Evolutionary conservation across 1,140 invertebrate genomes (phyloP).

Genomic region (Druon quercuslanigerum): DNA sequence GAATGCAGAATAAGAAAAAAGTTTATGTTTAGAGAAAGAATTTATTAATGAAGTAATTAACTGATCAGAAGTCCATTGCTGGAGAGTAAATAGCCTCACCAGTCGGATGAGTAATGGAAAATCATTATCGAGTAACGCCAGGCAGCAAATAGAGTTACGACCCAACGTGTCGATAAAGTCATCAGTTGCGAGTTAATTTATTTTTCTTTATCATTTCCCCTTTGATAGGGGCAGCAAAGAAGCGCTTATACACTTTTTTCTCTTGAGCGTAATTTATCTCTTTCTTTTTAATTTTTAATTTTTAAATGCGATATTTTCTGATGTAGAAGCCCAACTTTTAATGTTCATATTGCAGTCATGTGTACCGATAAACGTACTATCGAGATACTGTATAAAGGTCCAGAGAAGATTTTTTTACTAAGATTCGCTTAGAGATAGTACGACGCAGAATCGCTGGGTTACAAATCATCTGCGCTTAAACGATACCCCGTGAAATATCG

Average conservation of each 20-base stretch:
- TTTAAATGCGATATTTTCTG: not conserved
- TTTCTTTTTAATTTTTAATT: not conserved
- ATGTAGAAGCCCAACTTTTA: conserved; percentile 1
- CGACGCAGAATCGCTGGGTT: conserved; percentile 1
- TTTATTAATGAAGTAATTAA: too few species aligned
- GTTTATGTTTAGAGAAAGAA: too few species aligned
- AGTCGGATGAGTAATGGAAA: conserved; percentile 16
- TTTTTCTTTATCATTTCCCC: not conserved
- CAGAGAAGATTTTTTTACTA: not conserved
- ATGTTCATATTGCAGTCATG: conserved; percentile 15
- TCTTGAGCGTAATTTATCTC: not conserved
- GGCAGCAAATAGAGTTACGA: conserved; percentile 14
- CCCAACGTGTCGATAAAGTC: not conserved
- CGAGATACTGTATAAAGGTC: conserved; percentile 9
- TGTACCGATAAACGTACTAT: conserved; percentile 17
- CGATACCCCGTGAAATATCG: conserved; percentile 43
- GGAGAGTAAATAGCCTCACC: too few species aligned
- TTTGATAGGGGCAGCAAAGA: not conserved
- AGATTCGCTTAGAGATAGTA: conserved; percentile 2
- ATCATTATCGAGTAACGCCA: not conserved
- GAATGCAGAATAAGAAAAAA: too few species aligned
- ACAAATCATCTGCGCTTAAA: conserved; percentile 46
- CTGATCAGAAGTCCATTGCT: too few species aligned
- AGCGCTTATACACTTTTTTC: not conserved
- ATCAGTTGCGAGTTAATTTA: conserved; percentile 40